phyloP scores from a whole-genome alignment of 2,797 vertebrate species.

The Parauchenoglanis ngamensis region DNA sequence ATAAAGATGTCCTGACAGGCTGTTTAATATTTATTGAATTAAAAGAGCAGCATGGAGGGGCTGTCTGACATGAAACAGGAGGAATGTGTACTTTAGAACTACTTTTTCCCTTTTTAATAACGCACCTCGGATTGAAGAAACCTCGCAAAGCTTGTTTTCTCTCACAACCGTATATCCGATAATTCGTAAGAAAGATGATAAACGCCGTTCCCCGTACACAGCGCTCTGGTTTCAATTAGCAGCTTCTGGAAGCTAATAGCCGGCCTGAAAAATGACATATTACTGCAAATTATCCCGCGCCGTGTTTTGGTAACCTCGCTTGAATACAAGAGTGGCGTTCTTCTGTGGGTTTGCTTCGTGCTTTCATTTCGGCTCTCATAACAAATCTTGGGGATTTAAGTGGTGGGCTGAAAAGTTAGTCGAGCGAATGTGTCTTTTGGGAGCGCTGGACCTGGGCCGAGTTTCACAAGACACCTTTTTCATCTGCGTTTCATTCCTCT shows the following conservation, averaged over 20 bases:
- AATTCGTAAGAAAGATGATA: slow-evolving; percentile 28
- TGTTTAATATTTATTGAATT: slow-evolving; percentile 61
- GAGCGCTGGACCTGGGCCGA: slow-evolving; percentile 10
- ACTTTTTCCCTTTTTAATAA: slow-evolving; percentile 19
- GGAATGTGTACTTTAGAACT: slow-evolving; percentile 31
- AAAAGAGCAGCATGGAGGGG: slow-evolving; percentile 37
- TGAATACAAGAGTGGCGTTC: slow-evolving; percentile 10
- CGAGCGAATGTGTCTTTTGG: slow-evolving; percentile 30
- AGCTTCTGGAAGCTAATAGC: slow-evolving; percentile 48
- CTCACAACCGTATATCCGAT: slow-evolving; percentile 27
- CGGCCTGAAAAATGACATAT: slow-evolving; percentile 36
- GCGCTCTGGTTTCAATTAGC: slow-evolving; percentile 53
- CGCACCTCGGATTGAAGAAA: slow-evolving; percentile 28
- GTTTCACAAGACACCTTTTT: slow-evolving; percentile 32
- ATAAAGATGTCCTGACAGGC: slow-evolving; percentile 58
- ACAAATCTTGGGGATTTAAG: slow-evolving; percentile 30
- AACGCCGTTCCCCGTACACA: slow-evolving; percentile 20
- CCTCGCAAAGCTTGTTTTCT: slow-evolving; percentile 22
- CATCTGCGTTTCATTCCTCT: slow-evolving; percentile 32
- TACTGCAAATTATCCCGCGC: slow-evolving; percentile 38
- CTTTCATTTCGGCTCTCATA: slow-evolving; percentile 29
- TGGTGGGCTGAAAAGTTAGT: slow-evolving; percentile 30
- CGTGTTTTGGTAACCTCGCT: slow-evolving; percentile 56
- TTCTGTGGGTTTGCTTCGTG: slow-evolving; percentile 21
- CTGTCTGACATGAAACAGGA: slow-evolving; percentile 24